phyloP scores from a whole-genome alignment of 2,888 invertebrate genomes.

The Xestia sexstrigata region DNA sequence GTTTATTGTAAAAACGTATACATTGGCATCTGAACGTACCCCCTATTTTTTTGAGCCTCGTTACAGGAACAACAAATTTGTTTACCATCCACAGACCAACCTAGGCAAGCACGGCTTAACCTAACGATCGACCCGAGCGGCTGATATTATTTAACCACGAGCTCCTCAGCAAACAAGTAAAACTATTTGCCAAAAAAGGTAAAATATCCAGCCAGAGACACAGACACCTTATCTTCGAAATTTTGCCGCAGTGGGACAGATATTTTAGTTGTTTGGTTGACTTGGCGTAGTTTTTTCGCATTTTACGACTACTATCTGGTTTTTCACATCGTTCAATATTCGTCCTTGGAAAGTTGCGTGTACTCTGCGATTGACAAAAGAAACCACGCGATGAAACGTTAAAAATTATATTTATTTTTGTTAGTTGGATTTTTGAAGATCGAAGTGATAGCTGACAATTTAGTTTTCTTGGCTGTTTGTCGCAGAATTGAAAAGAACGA shows the following conservation, averaged over 20 bases:
- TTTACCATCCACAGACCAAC: too few relatives aligned
- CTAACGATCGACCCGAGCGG: too few relatives aligned
- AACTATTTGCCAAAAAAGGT: not conserved
- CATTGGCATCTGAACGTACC: too few relatives aligned
- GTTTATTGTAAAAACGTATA: too few relatives aligned
- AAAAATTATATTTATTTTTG: slow-evolving; percentile 38
- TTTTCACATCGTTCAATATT: slow-evolving; percentile 58
- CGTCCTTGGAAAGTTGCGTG: slow-evolving; percentile 62
- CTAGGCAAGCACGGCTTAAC: too few relatives aligned
- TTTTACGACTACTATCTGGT: slow-evolving; percentile 53
- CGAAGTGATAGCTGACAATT: not conserved
- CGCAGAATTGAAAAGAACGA: not conserved
- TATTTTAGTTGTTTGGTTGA: slow-evolving; percentile 47
- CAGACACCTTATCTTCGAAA: not conserved
- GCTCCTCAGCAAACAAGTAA: too few relatives aligned
- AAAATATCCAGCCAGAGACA: not conserved
- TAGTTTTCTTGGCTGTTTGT: not conserved
- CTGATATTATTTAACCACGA: too few relatives aligned
- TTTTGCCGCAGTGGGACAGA: slow-evolving; percentile 45
- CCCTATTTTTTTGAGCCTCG: too few relatives aligned
- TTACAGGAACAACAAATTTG: too few relatives aligned
- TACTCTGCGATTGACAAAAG: slow-evolving; percentile 41
- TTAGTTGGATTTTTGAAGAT: slow-evolving; percentile 3
- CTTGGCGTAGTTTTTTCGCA: slow-evolving; percentile 40
- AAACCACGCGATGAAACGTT: slow-evolving; percentile 57